Evolutionary conservation across 2,113 vertebrate genomes (phyloP).

Genomic region (Salvator merianae): DNA sequence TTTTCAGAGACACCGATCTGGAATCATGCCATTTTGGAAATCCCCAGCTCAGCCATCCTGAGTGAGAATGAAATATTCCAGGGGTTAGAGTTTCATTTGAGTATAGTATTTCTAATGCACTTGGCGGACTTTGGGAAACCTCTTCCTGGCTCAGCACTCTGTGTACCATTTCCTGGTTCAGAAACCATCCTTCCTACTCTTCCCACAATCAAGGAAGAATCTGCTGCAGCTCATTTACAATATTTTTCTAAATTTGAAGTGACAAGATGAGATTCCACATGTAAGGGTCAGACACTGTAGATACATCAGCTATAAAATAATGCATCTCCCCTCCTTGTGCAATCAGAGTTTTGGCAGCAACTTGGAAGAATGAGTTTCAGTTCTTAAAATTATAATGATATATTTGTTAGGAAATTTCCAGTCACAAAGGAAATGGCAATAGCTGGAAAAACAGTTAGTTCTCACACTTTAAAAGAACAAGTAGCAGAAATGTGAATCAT

Average conservation of each 20-base stretch:
- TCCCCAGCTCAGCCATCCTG: slow-evolving; percentile 23
- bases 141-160: slow-evolving; percentile 17
- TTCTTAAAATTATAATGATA: slow-evolving; percentile 39
- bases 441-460: slow-evolving; percentile 52
- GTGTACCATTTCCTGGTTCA: slow-evolving; percentile 26
- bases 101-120: slow-evolving; percentile 15
- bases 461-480: slow-evolving; percentile 53
- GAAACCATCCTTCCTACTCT: slow-evolving; percentile 15
- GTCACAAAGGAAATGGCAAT: slow-evolving; percentile 60
- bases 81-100: slow-evolving; percentile 23
- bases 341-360: slow-evolving; percentile 56
- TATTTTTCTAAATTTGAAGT: slow-evolving; percentile 38
- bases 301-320: not conserved
- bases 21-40: slow-evolving; percentile 20
- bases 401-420: slow-evolving; percentile 58
- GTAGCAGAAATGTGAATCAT: slow-evolving; percentile 61
- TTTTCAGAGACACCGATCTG: not conserved
- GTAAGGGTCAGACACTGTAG: not conserved
- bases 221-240: slow-evolving; percentile 48
- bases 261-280: slow-evolving; percentile 43
- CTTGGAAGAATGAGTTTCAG: slow-evolving; percentile 23
- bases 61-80: not conserved
- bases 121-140: slow-evolving; percentile 38
- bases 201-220: slow-evolving; percentile 50
- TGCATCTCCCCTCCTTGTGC: not conserved